A percentile compares a stretch with the other conserved stretches of the same genome.
Conservation (phyloP, 2,888 invertebrate genomes). For the Tridacna gigas region DNA sequence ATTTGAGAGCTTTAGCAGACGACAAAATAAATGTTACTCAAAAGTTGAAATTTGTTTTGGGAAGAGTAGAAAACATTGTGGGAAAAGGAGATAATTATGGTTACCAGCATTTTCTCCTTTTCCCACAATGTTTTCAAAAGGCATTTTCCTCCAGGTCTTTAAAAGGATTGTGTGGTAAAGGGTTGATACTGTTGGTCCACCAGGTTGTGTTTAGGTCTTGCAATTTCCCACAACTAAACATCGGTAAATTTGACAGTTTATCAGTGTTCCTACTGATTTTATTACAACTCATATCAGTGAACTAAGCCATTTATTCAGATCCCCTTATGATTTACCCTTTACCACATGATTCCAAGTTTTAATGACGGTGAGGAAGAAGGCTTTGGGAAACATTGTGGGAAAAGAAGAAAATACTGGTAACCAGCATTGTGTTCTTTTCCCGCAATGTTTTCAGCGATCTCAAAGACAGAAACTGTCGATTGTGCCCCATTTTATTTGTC, state of each 20-base stretch:
- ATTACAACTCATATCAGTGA: conserved; percentile 3
- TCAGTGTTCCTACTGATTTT: conserved; percentile 11
- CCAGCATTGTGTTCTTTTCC: background rate
- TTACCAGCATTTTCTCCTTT: background rate
- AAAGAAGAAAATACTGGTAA: background rate
- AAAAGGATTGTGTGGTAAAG: background rate
- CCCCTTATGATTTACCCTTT: background rate
- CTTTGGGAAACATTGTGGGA: background rate
- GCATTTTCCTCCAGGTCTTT: background rate
- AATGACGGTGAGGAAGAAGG: background rate
- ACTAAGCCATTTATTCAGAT: background rate
- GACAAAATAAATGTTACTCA: no score
- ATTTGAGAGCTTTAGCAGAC: no score
- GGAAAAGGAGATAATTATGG: background rate
- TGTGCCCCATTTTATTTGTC: no score
- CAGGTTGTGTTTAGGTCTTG: background rate
- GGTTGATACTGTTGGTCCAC: no score
- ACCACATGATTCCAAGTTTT: background rate
- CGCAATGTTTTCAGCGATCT: background rate
- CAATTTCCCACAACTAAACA: conserved; percentile 9
- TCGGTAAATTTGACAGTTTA: conserved; percentile 10
- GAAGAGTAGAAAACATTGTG: background rate
- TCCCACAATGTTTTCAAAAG: background rate
- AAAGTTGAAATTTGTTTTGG: no score
- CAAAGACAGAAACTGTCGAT: no score